These are phyloP conservation scores for Phaonia tiefii DNA, from an alignment of 2,888 invertebrate genomes.

Conservation along the genomic window DNA sequence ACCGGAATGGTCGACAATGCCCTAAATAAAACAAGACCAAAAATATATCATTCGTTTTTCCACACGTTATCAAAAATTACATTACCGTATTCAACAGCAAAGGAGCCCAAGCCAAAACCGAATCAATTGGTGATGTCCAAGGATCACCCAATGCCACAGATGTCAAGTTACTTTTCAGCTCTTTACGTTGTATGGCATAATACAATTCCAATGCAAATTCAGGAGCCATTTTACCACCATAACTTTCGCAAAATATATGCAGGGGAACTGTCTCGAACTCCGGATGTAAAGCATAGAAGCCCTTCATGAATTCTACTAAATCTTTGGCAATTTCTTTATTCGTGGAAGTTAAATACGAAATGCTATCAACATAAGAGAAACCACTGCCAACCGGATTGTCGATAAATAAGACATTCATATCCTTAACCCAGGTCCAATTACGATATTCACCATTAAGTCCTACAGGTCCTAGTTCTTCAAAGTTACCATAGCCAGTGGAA, in stretches of 20 bases:
- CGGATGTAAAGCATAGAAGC: conserved; percentile 85
- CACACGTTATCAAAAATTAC: background rate
- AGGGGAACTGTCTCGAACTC: conserved; percentile 88
- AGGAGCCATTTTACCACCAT: conserved; percentile 96
- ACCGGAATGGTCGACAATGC: conserved; percentile 87
- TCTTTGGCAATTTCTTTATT: conserved; percentile 88
- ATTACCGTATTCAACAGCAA: conserved; percentile 86
- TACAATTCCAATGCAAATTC: conserved; percentile 85
- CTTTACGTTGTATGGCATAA: conserved; percentile 84
- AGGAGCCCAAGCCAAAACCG: conserved; percentile 91
- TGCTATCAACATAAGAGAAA: conserved; percentile 88
- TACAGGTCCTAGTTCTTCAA: conserved; percentile 90
- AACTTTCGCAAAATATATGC: conserved; percentile 94
- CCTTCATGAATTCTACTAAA: conserved; percentile 86
- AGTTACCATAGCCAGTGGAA: conserved; percentile 92
- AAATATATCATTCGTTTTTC: background rate
- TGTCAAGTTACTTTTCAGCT: conserved; percentile 85
- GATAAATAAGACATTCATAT: conserved; percentile 91
- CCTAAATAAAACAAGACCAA: conserved; percentile 76
- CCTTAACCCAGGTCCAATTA: conserved; percentile 88
- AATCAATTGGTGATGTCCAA: conserved; percentile 94
- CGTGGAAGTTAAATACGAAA: conserved; percentile 81
- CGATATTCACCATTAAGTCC: conserved; percentile 86
- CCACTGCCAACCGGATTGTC: conserved; percentile 96
- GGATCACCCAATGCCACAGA: conserved; percentile 93